Evolutionary conservation across 2,113 vertebrate species (phyloP).

Genomic region (Etia nguti): DNA sequence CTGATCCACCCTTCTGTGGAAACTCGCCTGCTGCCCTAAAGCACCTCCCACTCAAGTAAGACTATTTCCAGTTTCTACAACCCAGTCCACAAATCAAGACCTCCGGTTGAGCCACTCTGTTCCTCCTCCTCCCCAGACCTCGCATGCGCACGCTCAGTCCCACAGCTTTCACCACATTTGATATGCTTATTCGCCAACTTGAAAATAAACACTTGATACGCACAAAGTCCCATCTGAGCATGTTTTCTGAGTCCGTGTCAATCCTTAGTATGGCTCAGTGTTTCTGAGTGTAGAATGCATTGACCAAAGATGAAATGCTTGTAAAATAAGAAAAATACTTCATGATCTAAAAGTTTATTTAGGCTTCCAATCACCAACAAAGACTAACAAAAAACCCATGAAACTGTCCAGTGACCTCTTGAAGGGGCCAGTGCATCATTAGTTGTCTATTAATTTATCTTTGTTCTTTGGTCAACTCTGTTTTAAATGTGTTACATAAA

Average conservation of each 20-base stretch:
- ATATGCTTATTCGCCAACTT: neutral
- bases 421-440: neutral
- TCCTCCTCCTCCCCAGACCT: neutral
- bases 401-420: neutral
- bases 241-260: neutral
- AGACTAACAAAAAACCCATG: neutral
- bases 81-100: neutral
- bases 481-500: neutral
- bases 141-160: fast-evolving
- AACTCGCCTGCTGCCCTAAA: neutral
- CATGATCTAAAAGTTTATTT: neutral
- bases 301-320: neutral
- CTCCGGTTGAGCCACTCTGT: neutral
- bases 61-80: neutral
- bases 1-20: neutral
- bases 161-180: neutral
- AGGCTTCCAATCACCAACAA: neutral
- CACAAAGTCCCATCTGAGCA: fast-evolving
- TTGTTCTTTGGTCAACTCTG: neutral
- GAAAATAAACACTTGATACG: neutral
- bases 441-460: neutral
- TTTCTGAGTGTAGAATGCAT: neutral
- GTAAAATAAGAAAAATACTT: neutral
- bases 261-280: neutral
- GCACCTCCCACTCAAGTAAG: neutral